These are phyloP conservation scores for Erythrocercus mccallii DNA, from an alignment of 2,113 vertebrate genomes.

Conservation along the genomic window DNA sequence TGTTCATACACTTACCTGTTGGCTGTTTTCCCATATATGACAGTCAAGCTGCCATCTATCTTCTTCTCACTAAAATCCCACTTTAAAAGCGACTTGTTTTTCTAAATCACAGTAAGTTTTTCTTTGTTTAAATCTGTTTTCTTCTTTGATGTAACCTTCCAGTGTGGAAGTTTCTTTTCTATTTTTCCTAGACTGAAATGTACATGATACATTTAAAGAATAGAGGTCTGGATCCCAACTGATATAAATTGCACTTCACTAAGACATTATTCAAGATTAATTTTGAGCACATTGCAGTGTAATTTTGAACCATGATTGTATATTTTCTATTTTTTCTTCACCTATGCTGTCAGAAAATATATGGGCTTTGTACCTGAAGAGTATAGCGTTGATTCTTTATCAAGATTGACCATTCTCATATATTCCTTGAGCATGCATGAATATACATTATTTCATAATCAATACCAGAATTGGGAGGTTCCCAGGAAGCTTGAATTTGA, in stretches of 20 bases:
- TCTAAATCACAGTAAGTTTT: background rate
- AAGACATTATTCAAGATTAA: background rate
- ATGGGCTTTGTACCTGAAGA: background rate
- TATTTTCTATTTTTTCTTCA: background rate
- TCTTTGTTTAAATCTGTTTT: background rate
- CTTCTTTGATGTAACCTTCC: background rate
- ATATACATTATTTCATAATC: background rate
- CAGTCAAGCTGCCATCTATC: background rate
- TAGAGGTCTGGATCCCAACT: background rate
- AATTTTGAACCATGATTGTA: background rate
- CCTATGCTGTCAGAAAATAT: background rate
- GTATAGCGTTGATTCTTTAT: background rate
- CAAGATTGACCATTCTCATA: background rate
- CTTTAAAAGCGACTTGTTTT: background rate
- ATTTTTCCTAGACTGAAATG: background rate
- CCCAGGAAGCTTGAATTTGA: background rate
- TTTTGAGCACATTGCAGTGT: background rate
- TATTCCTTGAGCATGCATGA: background rate
- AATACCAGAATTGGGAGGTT: background rate
- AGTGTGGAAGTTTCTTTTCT: background rate
- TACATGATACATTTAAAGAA: background rate
- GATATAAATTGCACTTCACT: background rate
- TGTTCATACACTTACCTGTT: background rate
- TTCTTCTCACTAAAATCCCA: background rate
- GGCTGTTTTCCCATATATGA: background rate